Conservation (phyloP, 2,888 invertebrate genomes). For the Nomada hirtipes region DNA sequence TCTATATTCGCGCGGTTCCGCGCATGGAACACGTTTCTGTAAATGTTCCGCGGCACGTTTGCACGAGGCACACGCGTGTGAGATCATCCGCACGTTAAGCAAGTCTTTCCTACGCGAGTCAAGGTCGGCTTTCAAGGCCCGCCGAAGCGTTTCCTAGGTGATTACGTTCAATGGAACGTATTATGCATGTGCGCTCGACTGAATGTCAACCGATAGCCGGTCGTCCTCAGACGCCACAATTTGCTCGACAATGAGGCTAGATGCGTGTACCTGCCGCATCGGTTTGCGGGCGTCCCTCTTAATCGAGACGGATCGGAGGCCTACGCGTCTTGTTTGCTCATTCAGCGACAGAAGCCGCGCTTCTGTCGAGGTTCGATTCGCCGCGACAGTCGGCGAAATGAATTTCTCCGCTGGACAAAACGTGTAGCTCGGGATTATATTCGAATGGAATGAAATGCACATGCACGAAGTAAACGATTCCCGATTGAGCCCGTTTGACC, state of each 20-base stretch:
- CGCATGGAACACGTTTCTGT: background rate
- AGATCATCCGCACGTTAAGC: constrained; percentile 44
- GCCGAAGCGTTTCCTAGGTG: constrained; percentile 72
- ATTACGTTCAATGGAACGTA: constrained; percentile 68
- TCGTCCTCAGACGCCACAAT: constrained; percentile 37
- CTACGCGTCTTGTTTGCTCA: too few species aligned
- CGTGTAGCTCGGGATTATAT: too few species aligned
- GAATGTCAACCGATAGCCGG: constrained; percentile 58
- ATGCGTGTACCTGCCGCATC: constrained; percentile 19
- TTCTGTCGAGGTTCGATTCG: too few species aligned
- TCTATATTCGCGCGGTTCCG: constrained; percentile 28
- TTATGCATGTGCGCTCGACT: constrained; percentile 56
- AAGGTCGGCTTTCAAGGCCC: constrained; percentile 70
- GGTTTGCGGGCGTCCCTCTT: background rate
- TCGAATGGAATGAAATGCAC: too few species aligned
- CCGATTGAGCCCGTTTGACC: too few species aligned
- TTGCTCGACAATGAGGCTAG: constrained; percentile 24
- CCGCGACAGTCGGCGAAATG: too few species aligned
- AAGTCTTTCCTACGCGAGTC: constrained; percentile 63
- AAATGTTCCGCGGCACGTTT: constrained; percentile 6
- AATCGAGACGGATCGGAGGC: background rate
- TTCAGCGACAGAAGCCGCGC: too few species aligned
- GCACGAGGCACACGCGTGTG: constrained; percentile 23
- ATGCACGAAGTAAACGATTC: background rate
- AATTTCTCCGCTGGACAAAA: too few species aligned